phyloP scores from a whole-genome alignment of 2,797 vertebrate genomes.

The Amblyopsis hoosieri region DNA sequence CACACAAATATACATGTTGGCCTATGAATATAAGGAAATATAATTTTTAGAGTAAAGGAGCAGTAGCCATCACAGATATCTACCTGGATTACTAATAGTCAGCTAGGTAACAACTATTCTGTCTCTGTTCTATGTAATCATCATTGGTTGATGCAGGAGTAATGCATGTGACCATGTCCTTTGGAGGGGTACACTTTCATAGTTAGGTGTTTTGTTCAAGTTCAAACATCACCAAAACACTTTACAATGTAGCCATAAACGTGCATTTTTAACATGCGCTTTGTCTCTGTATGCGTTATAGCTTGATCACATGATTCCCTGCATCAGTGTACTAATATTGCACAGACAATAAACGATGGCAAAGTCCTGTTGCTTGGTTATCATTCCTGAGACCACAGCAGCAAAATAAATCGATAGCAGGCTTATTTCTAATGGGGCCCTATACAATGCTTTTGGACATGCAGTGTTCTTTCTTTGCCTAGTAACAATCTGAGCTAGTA shows the following conservation, averaged over 20 bases:
- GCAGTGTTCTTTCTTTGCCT: too few relatives aligned
- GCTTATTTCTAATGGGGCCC: not conserved
- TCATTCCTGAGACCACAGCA: not conserved
- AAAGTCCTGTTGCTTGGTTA: not conserved
- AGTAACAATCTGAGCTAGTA: too few relatives aligned
- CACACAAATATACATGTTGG: not conserved
- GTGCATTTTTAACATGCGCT: constrained; percentile 12
- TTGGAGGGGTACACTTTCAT: not conserved
- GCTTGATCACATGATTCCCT: constrained; percentile 8
- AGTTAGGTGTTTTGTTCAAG: too few relatives aligned
- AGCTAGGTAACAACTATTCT: too few relatives aligned
- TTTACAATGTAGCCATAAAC: not conserved
- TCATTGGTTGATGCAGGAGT: not conserved
- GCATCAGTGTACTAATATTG: constrained; percentile 17
- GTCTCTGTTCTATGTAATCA: too few relatives aligned
- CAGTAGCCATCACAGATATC: not conserved
- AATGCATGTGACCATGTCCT: not conserved
- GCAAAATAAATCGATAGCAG: not conserved
- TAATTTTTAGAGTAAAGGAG: not conserved
- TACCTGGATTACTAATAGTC: too few relatives aligned
- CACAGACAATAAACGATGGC: constrained; percentile 8
- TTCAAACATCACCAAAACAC: too few relatives aligned
- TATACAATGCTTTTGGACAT: not conserved
- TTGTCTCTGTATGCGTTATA: not conserved
- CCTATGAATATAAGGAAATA: not conserved